Percentiles rank a stretch among this genome's conserved stretches.
Conservation (phyloP, 2,888 invertebrate species). For the Nezara viridula region DNA sequence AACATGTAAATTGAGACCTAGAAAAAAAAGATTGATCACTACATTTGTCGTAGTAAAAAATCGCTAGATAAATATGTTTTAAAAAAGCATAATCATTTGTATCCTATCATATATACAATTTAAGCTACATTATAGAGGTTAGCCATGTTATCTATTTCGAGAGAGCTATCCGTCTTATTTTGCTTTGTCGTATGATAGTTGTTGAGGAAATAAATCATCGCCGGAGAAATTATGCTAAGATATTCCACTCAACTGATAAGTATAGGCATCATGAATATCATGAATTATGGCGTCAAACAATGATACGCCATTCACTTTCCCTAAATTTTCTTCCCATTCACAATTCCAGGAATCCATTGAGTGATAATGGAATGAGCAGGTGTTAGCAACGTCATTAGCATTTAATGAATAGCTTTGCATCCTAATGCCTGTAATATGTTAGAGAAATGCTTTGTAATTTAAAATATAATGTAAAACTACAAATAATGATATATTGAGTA, state of each 20-base stretch:
- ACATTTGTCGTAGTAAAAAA: background rate
- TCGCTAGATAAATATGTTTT: background rate
- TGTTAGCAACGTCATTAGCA: background rate
- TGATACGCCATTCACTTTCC: background rate
- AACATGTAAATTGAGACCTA: too few relatives aligned
- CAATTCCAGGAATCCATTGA: slow-evolving; percentile 23
- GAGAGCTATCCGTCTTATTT: slow-evolving; percentile 3
- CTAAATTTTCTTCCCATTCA: slow-evolving; percentile 9
- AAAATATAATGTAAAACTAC: background rate
- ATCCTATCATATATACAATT: background rate
- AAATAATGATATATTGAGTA: background rate
- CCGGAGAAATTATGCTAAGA: slow-evolving; percentile 15
- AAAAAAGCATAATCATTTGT: background rate
- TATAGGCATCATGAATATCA: slow-evolving; percentile 31
- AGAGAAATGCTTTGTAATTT: background rate
- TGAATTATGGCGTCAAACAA: slow-evolving; percentile 29
- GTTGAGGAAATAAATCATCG: slow-evolving; percentile 9
- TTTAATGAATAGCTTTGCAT: background rate
- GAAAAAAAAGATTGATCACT: too few relatives aligned
- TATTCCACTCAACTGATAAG: slow-evolving; percentile 13
- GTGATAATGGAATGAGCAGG: slow-evolving; percentile 4
- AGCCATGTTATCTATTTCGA: slow-evolving; percentile 10
- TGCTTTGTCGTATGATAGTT: background rate
- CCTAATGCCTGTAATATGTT: background rate
- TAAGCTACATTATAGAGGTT: background rate